Base-by-base conservation (phyloP, 30 jellyfish, hydroid and myxozoan genomes). In the Nemopilema nomurai region DNA sequence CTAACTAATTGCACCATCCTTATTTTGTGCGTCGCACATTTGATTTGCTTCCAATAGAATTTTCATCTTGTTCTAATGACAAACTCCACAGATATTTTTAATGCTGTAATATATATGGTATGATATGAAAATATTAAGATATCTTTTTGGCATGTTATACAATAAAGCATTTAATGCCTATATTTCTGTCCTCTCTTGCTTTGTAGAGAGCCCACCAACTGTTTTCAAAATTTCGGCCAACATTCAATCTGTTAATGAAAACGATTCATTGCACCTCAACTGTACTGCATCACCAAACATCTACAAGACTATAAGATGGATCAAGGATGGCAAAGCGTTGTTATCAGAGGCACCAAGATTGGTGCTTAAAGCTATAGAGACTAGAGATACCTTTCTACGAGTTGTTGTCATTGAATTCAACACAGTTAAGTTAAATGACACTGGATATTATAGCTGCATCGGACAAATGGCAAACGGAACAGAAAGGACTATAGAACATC, bases 401-500 rank as follows among this genome's bases (percentile, higher is more conserved):
- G 74, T 81, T 18, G 64, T 28, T 4, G 70, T 32, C 53, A 51
- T 78, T 28, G 32, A 79, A 4, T 79, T 91, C 51, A 22, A 66
- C 41, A 78, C 94, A 31, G 69, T 77, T 20, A 64, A 67, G 6
- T 23, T 91, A 67, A 28, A 26, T 4, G 97, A 87, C 76, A 27
- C 63, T 82, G 98, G 97, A 30, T 78, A 13, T 0, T 92, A 92
- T 65, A 77, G 81, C 1, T 92, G 98, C 71, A 33, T 49, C 53
- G 97, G 83, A 17, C 1, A 0, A 8, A 67, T 62, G 79, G 73
- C 67, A 57, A 81, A 77, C 24, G 98, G 98, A 49, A 89, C 92
- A 18, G 49, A 22, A 20, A 49, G 64, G 33, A 71, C 81, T 7
- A 28, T 28, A 29, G 26, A 20, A 8, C 52, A 71, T 68, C 18